These are phyloP conservation scores for Coregonus suidteri DNA, from an alignment of 2,797 vertebrate species.

Conservation along the genomic window DNA sequence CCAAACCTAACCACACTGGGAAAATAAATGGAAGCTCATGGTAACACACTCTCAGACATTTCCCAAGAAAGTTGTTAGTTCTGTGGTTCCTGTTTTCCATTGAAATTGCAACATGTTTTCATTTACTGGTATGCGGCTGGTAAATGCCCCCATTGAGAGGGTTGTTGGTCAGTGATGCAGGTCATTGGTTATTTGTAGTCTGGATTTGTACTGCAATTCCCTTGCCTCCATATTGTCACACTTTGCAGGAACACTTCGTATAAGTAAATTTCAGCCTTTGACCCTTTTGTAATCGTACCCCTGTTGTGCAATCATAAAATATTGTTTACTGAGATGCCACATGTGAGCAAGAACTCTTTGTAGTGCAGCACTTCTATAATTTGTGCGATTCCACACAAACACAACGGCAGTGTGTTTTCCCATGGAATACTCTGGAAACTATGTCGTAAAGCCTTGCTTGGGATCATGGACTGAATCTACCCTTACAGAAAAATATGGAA, in stretches of 20 bases:
- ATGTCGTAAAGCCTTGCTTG: neutral
- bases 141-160: too few species aligned
- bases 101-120: neutral
- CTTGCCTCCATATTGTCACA: neutral
- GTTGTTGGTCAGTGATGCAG: neutral
- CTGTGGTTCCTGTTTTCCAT: neutral
- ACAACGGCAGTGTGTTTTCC: conserved; percentile 46
- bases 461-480: conserved; percentile 4
- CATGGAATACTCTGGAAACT: conserved; percentile 19
- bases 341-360: conserved; percentile 8
- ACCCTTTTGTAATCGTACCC: neutral
- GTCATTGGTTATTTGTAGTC: neutral
- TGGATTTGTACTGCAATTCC: neutral
- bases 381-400: conserved; percentile 24
- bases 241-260: neutral
- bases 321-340: conserved; percentile 1
- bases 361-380: conserved; percentile 17
- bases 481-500: too few species aligned
- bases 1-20: neutral
- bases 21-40: neutral
- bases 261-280: neutral
- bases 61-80: neutral
- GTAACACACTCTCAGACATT: neutral
- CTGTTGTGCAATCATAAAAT: conserved; percentile 6
- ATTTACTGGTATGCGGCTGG: neutral